Evolutionary conservation across 2,888 invertebrate species (phyloP), one percentile per base, ranked within the genome.

Genomic region (Coelopa pilipes): DNA sequence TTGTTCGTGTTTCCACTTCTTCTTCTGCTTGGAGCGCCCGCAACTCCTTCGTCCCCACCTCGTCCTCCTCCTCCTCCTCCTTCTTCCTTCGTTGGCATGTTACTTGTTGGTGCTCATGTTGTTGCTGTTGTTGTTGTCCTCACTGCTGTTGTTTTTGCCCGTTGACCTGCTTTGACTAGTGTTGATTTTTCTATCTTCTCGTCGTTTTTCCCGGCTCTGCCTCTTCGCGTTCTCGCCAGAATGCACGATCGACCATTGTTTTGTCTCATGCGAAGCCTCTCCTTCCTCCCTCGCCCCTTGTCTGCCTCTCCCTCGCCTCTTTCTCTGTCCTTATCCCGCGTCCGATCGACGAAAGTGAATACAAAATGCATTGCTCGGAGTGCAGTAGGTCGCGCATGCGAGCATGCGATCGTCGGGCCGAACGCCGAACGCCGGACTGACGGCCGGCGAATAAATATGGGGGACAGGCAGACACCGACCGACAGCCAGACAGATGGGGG

Each of bases 361-460:
- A 59, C 24, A 19, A 49, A 60, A 70, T 59, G 59, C 19, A 21
- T 15, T 47, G 21, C 15, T 59, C 12, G 19, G n/a, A 70, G 60
- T 60, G 70, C 60, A 60, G 69, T 59, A 60, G 70, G 60, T 70
- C 70, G 70, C 47, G 49, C 70, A 70, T 70, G 70, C 49, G 60
- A 15, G 47, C 60, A 63, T 53, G 63, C 53, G 60, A 60, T 47
- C 4, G 49, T 17, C 17, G 24, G 12, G 2, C 60, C 34, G 7
- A 49, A 49, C 10, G 2, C 60, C 34, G 7, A 49, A 49, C 10
- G 21, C 59, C 13, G 9, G 21, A 60, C 46, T 15, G 4, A 60
- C 15, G 57, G 69, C n/a, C 19, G 21, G 7, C 2, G 34, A 34
- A 34, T 34, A 4, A 7, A 34, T 34, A 34, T 34, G 69, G 46